Base-by-base conservation (phyloP, 2,797 vertebrate species). In the Cyclopterus lumpus region DNA sequence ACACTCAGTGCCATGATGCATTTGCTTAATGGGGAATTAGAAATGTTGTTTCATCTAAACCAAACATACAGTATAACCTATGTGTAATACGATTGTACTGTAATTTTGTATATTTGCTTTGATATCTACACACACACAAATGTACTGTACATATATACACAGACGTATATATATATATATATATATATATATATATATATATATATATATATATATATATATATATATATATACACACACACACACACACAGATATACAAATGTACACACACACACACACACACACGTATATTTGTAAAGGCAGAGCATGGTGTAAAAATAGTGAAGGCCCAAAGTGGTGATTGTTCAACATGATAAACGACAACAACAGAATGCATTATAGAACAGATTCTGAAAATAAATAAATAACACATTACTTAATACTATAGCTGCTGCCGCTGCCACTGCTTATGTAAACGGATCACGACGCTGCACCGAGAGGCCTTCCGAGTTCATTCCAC, bases 371-470 rank as follows among this genome's bases (percentile, higher is more conserved):
- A 87, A 86, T n/a, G 18, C 75, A 84, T 75, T 87, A 77, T 58
- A 63, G 79, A 86, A 77, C 14, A 42, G 59, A 75, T 15, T 24
- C 48, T 63, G 67, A 3, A 53, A 34, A 24, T 44, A 49, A 46
- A 68, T 15, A 46, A 15, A 18, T 16, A 1, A 44, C 32, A 71
- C 65, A 61, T 36, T 22, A 67, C 63, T 67, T 65, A 74, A 86
- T 73, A 30, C 80, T 87, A 82, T 77, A 87, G 82, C 73, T 80
- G 65, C 69, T 73, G 77, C 75, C 75, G 62, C 71, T 76, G 84
- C 74, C 64, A 62, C 70, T 67, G 86, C 85, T 94, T 92, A 91
- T 71, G 62, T 91, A 90, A 89, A 70, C 77, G 60, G 76, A 82
- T 77, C 83, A 86, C 73, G 62, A 85, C 8, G 73, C 83, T 86